Conservation (phyloP, 2,113 vertebrate genomes). For the Sylvietta virens region DNA sequence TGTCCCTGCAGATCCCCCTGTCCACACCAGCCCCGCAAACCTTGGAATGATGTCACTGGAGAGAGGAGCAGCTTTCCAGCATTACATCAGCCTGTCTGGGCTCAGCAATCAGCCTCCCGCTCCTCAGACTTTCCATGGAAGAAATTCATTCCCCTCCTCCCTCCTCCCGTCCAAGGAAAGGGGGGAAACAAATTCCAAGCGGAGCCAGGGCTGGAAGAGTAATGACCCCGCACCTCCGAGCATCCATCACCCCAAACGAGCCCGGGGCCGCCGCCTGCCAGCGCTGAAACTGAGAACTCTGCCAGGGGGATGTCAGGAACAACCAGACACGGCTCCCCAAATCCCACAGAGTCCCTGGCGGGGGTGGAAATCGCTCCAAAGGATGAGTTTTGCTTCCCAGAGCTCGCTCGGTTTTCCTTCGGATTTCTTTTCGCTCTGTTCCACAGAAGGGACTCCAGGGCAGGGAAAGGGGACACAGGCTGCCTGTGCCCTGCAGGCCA, state of each 20-base stretch:
- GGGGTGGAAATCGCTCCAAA: not conserved
- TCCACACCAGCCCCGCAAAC: conserved; percentile 18
- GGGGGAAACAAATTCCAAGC: not conserved
- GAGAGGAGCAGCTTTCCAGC: conserved; percentile 53
- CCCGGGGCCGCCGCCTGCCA: not conserved
- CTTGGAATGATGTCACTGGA: conserved; percentile 63
- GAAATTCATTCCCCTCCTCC: conserved; percentile 33
- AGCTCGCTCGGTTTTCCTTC: not conserved
- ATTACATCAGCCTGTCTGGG: conserved; percentile 62
- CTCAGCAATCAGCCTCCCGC: not conserved
- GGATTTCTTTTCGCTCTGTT: accelerated
- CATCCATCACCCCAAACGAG: conserved; percentile 20
- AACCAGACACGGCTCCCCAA: not conserved
- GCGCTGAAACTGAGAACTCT: not conserved
- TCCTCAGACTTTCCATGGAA: conserved; percentile 75
- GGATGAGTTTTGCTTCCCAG: not conserved
- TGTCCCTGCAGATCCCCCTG: not conserved
- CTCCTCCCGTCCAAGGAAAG: not conserved
- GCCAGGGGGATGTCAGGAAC: not conserved
- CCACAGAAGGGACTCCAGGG: not conserved
- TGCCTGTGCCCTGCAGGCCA: not conserved
- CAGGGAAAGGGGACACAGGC: not conserved
- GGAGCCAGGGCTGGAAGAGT: not conserved
- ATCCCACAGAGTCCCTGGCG: not conserved
- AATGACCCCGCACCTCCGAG: not conserved